A percentile compares a stretch with the other conserved stretches of the same genome.
Conservation (phyloP, 2,113 vertebrate genomes). For the Siniperca knerii region DNA sequence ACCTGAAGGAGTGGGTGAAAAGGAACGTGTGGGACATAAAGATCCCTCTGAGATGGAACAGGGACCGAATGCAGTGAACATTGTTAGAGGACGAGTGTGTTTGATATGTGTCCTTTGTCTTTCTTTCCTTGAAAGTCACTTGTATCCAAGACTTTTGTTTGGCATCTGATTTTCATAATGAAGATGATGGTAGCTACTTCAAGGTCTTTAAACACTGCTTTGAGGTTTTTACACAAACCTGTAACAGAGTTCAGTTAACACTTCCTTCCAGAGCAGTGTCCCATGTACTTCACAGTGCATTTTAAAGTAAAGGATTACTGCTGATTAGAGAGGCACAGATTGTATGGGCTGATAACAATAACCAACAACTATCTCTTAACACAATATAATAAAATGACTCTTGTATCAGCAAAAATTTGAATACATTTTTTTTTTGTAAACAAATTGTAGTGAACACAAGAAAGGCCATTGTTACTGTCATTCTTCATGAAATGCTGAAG, state of each 20-base stretch:
- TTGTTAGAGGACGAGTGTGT: slow-evolving; percentile 54
- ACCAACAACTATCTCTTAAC: not conserved
- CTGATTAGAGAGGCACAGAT: slow-evolving; percentile 1
- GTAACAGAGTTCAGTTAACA: slow-evolving; percentile 11
- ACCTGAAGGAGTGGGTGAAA: slow-evolving; percentile 64
- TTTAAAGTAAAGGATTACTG: not conserved
- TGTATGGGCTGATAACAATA: not conserved
- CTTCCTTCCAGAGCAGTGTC: not conserved
- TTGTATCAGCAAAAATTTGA: too few relatives aligned
- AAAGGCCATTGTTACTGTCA: not conserved
- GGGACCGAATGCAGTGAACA: slow-evolving; percentile 12
- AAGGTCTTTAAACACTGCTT: slow-evolving; percentile 23
- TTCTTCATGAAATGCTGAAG: too few relatives aligned
- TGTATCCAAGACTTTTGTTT: slow-evolving; percentile 47
- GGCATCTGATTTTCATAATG: slow-evolving; percentile 69
- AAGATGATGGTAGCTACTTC: slow-evolving; percentile 32
- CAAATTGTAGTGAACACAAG: not conserved
- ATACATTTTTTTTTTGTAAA: too few relatives aligned
- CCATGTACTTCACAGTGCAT: not conserved
- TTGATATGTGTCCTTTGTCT: slow-evolving; percentile 70
- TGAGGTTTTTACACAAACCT: slow-evolving; percentile 12
- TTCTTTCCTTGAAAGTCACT: slow-evolving; percentile 66
- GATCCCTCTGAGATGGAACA: slow-evolving; percentile 57
- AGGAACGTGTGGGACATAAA: slow-evolving; percentile 51
- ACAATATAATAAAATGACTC: not conserved